These are phyloP conservation scores for Neostethus bicornis DNA, from an alignment of 2,797 vertebrate genomes.

Conservation along the genomic window DNA sequence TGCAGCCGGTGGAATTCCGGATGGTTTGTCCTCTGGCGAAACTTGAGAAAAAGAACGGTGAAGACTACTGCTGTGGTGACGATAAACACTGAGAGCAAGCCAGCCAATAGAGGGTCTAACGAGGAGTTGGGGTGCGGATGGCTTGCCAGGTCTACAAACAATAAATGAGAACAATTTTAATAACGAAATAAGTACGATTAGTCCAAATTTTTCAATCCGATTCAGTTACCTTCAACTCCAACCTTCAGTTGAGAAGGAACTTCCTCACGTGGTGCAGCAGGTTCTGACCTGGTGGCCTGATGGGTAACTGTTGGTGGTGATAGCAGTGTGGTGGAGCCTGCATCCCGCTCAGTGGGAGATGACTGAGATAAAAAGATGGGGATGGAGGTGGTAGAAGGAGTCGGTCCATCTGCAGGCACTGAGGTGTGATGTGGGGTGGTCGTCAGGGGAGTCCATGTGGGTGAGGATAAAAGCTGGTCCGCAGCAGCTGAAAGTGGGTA, in stretches of 20 bases:
- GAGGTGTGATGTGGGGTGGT: slow-evolving; percentile 11
- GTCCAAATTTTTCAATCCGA: neutral
- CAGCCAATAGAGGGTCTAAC: slow-evolving; percentile 85
- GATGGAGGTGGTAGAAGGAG: slow-evolving; percentile 36
- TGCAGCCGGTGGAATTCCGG: slow-evolving; percentile 90
- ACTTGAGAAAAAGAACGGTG: slow-evolving; percentile 84
- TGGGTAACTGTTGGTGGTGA: slow-evolving; percentile 18
- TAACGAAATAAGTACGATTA: neutral
- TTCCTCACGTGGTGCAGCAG: slow-evolving; percentile 46
- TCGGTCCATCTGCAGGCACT: slow-evolving; percentile 17
- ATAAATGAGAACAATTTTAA: neutral
- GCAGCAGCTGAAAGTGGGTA: slow-evolving; percentile 41
- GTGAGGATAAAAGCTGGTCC: slow-evolving; percentile 40
- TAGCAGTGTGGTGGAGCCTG: slow-evolving; percentile 17
- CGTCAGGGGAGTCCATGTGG: slow-evolving; percentile 15
- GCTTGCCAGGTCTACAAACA: slow-evolving; percentile 47
- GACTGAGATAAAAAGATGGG: slow-evolving; percentile 49
- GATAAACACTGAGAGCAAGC: slow-evolving; percentile 85
- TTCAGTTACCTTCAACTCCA: slow-evolving; percentile 72
- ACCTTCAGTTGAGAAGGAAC: slow-evolving; percentile 74
- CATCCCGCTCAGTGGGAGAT: slow-evolving; percentile 19
- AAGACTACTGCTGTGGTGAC: slow-evolving; percentile 85
- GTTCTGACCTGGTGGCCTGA: slow-evolving; percentile 33
- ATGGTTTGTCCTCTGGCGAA: slow-evolving; percentile 81
- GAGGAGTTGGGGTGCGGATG: slow-evolving; percentile 51